Conservation (phyloP, 2,113 vertebrate genomes). For the Hemibates koningsi region DNA sequence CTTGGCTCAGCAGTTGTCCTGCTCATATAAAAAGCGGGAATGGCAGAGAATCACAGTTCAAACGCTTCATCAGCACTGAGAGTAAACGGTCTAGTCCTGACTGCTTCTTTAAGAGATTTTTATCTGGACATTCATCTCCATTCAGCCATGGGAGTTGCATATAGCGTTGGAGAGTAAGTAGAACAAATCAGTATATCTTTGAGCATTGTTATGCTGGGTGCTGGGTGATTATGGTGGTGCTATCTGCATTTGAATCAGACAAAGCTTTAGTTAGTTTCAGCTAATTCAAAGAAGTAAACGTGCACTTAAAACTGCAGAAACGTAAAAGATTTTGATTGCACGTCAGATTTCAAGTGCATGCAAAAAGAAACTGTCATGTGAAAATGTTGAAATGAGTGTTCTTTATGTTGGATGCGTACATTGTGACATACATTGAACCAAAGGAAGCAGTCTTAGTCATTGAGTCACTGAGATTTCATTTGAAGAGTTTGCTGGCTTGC, state of each 20-base stretch:
- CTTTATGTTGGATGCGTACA: not conserved
- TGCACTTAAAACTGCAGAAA: not conserved
- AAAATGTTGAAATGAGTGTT: not conserved
- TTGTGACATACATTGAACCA: not conserved
- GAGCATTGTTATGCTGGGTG: not conserved
- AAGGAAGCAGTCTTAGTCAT: not conserved
- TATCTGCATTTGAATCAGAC: not conserved
- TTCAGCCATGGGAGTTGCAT: constrained; percentile 70
- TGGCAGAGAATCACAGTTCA: not conserved
- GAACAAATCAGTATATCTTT: not conserved
- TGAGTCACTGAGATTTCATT: not conserved
- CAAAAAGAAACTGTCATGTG: not conserved
- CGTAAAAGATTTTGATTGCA: not conserved
- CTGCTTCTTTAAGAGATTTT: not conserved
- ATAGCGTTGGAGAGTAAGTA: constrained; percentile 79
- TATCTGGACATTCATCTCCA: not conserved
- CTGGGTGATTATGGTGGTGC: not conserved
- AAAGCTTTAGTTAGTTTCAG: not conserved
- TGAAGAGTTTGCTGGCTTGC: not conserved
- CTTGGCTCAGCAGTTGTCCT: constrained; percentile 44
- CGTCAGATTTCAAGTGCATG: not conserved
- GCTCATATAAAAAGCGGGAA: constrained; percentile 44
- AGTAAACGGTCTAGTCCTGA: not conserved
- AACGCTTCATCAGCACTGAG: constrained; percentile 15
- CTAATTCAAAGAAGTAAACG: not conserved